These are phyloP conservation scores for Lepisosteus osseus DNA, from an alignment of 2,113 vertebrate genomes.

Conservation along the genomic window DNA sequence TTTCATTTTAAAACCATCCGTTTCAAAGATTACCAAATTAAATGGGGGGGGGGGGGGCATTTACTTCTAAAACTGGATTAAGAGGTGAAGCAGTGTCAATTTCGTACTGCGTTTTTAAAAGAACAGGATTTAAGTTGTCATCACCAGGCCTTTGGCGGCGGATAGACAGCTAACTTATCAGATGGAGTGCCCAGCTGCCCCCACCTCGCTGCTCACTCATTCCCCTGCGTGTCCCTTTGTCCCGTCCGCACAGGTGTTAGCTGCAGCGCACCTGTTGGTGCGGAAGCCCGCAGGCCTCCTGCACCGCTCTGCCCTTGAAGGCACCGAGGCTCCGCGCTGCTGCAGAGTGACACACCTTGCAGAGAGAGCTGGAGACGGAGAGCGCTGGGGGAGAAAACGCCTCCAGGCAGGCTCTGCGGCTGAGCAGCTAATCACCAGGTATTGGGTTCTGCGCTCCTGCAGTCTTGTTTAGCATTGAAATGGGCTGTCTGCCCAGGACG, in stretches of 20 bases:
- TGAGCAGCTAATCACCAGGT: constrained; percentile 83
- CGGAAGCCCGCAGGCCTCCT: constrained; percentile 19
- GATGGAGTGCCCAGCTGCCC: too few relatives aligned
- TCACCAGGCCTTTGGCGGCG: too few relatives aligned
- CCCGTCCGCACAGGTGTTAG: constrained; percentile 1
- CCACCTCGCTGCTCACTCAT: too few relatives aligned
- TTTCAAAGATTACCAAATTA: too few relatives aligned
- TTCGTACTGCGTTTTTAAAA: too few relatives aligned
- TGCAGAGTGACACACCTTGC: constrained; percentile 42
- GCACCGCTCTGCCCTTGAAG: constrained; percentile 48
- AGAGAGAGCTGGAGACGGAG: constrained; percentile 35
- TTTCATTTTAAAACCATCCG: too few relatives aligned
- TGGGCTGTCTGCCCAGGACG: constrained; percentile 87
- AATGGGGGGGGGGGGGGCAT: too few relatives aligned
- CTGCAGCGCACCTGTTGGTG: constrained; percentile 48
- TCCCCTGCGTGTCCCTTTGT: not conserved
- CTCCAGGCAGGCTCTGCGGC: constrained; percentile 61
- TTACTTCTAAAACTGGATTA: too few relatives aligned
- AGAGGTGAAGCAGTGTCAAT: too few relatives aligned
- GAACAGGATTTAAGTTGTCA: too few relatives aligned
- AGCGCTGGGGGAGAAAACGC: constrained; percentile 53
- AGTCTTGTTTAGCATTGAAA: constrained; percentile 90
- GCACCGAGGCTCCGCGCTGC: constrained; percentile 43
- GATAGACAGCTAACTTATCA: too few relatives aligned
- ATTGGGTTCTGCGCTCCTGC: constrained; percentile 81